Conservation (phyloP, 2,888 invertebrate genomes). For the Podotricha telesiphe region DNA sequence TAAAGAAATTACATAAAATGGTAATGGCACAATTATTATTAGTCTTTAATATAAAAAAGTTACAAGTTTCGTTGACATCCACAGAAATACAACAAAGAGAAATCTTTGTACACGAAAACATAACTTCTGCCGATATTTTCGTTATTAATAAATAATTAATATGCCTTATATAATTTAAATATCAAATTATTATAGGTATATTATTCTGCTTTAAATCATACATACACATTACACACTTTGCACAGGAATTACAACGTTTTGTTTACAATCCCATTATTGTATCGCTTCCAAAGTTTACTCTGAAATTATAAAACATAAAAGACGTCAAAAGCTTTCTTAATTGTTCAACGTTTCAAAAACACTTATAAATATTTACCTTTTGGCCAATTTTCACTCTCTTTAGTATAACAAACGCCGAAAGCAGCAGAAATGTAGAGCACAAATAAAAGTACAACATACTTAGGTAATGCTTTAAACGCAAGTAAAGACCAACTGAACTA, state of each 20-base stretch:
- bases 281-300: slow-evolving; percentile 20
- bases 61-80: too few species aligned
- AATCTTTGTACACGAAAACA: too few species aligned
- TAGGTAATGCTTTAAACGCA: slow-evolving; percentile 48
- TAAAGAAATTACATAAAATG: too few species aligned
- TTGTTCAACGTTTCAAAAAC: neutral
- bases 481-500: slow-evolving; percentile 49
- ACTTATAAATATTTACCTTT: slow-evolving; percentile 53
- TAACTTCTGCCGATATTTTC: too few species aligned
- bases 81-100: too few species aligned
- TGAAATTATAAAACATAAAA: slow-evolving; percentile 1
- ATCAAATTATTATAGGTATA: too few species aligned
- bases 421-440: slow-evolving; percentile 59
- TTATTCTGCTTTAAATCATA: slow-evolving; percentile 2
- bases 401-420: slow-evolving; percentile 58
- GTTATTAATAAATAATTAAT: neutral
- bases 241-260: slow-evolving; percentile 27
- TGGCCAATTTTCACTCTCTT: slow-evolving; percentile 57
- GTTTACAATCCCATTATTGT: slow-evolving; percentile 13
- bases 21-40: too few species aligned
- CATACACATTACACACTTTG: slow-evolving; percentile 28
- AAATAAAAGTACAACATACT: slow-evolving; percentile 64
- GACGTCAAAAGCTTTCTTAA: neutral
- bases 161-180: neutral
- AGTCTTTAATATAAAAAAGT: too few species aligned